A percentile compares a stretch with the other conserved stretches of the same genome.
phyloP scores from a whole-genome alignment of 2,888 invertebrate genomes.

The Andrena trimmerana region DNA sequence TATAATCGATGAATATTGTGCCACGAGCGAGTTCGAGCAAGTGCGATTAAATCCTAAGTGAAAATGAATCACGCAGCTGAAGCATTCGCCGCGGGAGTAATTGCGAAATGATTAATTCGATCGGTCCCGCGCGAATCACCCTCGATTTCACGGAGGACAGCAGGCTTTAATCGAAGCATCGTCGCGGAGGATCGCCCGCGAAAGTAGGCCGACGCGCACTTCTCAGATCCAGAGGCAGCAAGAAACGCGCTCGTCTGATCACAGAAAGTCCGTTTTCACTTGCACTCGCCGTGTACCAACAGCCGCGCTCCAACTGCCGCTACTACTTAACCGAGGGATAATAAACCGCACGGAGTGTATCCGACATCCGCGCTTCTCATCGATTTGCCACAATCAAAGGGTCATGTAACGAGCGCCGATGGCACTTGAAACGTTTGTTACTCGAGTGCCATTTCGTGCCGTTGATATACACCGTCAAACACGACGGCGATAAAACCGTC shows the following conservation, averaged over 20 bases:
- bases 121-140: slow-evolving; percentile 21
- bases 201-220: slow-evolving; percentile 65
- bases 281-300: slow-evolving; percentile 20
- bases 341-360: too few relatives aligned
- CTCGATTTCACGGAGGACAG: slow-evolving; percentile 27
- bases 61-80: background rate
- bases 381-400: background rate
- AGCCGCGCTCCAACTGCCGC: background rate
- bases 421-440: background rate
- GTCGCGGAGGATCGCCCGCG: slow-evolving; percentile 39
- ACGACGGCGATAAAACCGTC: background rate
- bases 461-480: background rate
- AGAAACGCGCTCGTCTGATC: slow-evolving; percentile 55
- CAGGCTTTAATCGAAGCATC: slow-evolving; percentile 33
- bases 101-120: slow-evolving; percentile 23
- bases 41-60: background rate
- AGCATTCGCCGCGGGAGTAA: background rate
- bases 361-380: too few relatives aligned
- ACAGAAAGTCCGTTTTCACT: slow-evolving; percentile 68
- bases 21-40: background rate
- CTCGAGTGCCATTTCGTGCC: too few relatives aligned
- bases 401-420: background rate
- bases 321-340: background rate
- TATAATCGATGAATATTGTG: background rate
- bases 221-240: slow-evolving; percentile 55